phyloP scores from a whole-genome alignment of 2,797 vertebrate species.

The Linurgus olivaceus region DNA sequence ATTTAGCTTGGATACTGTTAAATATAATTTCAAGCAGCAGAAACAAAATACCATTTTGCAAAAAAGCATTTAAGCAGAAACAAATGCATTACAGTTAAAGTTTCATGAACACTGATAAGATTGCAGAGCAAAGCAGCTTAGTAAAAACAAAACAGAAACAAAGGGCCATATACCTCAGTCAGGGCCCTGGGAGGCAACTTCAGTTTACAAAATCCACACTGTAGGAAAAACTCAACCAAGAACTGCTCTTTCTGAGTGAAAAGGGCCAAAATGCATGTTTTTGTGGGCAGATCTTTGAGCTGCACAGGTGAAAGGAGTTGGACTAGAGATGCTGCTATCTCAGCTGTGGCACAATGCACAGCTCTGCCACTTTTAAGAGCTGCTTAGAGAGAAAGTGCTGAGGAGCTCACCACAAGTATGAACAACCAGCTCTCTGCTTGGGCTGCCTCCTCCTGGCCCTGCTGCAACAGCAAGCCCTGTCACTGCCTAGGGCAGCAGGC shows the following conservation, averaged over 20 bases:
- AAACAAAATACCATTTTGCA: constrained; percentile 43
- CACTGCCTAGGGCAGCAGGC: background rate
- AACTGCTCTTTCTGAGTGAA: background rate
- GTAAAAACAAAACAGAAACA: background rate
- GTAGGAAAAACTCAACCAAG: background rate
- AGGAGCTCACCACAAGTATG: background rate
- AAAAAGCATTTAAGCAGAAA: constrained; percentile 37
- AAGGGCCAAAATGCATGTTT: background rate
- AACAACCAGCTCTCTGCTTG: background rate
- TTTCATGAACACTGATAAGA: constrained; percentile 32
- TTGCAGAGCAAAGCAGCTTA: background rate
- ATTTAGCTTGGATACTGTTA: constrained; percentile 20
- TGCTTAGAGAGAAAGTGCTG: background rate
- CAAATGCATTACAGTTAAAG: constrained; percentile 31
- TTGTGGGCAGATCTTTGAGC: background rate
- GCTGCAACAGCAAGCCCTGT: background rate
- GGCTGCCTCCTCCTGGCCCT: background rate
- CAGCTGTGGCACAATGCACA: background rate
- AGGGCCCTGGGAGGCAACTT: background rate
- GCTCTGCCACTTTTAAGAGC: background rate
- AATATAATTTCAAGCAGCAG: constrained; percentile 24
- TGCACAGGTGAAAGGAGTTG: background rate
- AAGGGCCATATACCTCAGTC: background rate
- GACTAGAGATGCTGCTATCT: background rate
- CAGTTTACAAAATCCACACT: background rate